Evolutionary conservation across 2,113 vertebrate species (phyloP).

Genomic region (Muntiacus reevesi): DNA sequence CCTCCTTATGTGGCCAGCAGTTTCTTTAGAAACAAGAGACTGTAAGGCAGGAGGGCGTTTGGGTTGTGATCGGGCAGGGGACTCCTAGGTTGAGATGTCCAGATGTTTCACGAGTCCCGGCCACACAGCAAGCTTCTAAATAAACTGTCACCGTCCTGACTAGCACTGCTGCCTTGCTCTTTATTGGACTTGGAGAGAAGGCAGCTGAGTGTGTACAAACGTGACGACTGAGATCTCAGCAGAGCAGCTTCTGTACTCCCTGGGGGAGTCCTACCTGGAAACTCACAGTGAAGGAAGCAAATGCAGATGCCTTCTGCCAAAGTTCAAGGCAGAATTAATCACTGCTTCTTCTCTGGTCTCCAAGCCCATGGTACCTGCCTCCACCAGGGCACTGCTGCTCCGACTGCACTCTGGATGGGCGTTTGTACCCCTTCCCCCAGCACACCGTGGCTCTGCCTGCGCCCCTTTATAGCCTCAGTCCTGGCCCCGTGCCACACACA

Average conservation of each 20-base stretch:
- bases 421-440: accelerated
- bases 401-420: background rate
- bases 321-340: background rate
- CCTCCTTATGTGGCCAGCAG: background rate
- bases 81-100: background rate
- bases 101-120: accelerated
- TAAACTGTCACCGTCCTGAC: background rate
- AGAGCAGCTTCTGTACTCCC: background rate
- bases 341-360: background rate
- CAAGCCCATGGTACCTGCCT: accelerated
- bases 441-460: background rate
- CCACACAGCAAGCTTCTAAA: background rate
- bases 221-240: background rate
- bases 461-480: background rate
- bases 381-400: background rate
- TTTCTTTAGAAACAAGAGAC: background rate
- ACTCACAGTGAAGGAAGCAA: background rate
- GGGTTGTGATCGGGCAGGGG: background rate
- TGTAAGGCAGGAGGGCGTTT: background rate
- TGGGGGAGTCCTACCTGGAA: background rate
- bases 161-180: background rate
- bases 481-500: background rate
- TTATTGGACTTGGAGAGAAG: background rate
- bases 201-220: background rate
- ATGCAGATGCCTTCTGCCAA: background rate